These are phyloP conservation scores for Thumatha senex DNA, from an alignment of 2,888 invertebrate genomes.

Conservation along the genomic window DNA sequence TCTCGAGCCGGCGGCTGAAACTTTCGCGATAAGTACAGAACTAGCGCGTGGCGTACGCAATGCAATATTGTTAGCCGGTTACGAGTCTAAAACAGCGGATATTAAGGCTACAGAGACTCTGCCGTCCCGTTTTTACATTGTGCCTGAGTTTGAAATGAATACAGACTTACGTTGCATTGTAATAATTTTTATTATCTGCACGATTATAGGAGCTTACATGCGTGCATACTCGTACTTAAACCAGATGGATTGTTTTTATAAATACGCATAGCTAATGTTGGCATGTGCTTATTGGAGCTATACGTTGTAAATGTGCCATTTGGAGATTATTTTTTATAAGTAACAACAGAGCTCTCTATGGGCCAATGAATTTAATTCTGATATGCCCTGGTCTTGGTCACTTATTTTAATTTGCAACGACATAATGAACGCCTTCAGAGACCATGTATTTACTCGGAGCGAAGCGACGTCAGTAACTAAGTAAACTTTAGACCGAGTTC, in stretches of 20 bases:
- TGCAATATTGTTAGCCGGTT: conserved; percentile 82
- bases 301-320: too few species aligned
- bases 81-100: conserved; percentile 81
- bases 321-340: too few species aligned
- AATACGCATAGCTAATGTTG: too few species aligned
- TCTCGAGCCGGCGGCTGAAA: conserved; percentile 70
- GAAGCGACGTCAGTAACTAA: too few species aligned
- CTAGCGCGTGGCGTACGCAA: conserved; percentile 82
- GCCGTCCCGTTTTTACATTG: conserved; percentile 73
- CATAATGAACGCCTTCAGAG: too few species aligned
- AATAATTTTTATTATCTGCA: conserved; percentile 63
- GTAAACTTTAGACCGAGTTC: too few species aligned
- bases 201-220: conserved; percentile 30
- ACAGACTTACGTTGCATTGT: conserved; percentile 65
- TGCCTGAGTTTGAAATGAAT: conserved; percentile 70
- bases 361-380: too few species aligned
- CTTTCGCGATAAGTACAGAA: conserved; percentile 82
- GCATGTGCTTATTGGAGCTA: too few species aligned
- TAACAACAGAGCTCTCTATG: too few species aligned
- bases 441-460: too few species aligned
- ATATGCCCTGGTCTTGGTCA: too few species aligned
- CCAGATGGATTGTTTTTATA: neutral
- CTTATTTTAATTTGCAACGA: too few species aligned
- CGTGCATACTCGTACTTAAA: conserved; percentile 23
- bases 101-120: conserved; percentile 76